These are phyloP conservation scores for Ctenochaetus hawaiiensis DNA, from an alignment of 2,797 vertebrate species.

Conservation along the genomic window DNA sequence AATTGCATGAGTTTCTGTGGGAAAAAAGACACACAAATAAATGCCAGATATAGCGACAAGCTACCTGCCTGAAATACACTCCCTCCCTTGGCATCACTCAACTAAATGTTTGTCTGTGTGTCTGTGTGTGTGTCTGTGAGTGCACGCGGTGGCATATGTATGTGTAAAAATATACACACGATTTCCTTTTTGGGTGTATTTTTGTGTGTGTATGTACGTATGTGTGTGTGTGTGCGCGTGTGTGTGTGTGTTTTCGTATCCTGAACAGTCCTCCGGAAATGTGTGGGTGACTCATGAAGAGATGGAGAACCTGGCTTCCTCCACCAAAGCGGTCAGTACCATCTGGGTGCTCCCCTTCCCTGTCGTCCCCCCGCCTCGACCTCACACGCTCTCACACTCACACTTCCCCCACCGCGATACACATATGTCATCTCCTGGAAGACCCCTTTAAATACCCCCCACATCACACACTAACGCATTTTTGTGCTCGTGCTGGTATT, in stretches of 20 bases:
- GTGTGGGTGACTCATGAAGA: constrained; percentile 99
- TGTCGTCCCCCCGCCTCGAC: constrained; percentile 37
- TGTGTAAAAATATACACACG: constrained; percentile 34
- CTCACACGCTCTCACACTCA: constrained; percentile 70
- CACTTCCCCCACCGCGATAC: constrained; percentile 70
- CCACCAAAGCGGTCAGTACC: constrained; percentile 95
- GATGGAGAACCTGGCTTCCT: constrained; percentile 96
- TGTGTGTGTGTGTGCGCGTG: constrained; percentile 37
- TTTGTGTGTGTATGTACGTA: constrained; percentile 6
- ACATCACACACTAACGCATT: constrained; percentile 53
- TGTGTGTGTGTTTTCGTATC: constrained; percentile 72
- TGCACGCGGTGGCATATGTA: background rate
- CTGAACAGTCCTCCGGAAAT: constrained; percentile 94
- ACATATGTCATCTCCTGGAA: constrained; percentile 76
- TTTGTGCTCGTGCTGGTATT: constrained; percentile 42
- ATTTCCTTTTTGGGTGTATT: constrained; percentile 35
- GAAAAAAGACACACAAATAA: constrained; percentile 50
- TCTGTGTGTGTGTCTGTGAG: constrained; percentile 35
- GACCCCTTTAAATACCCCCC: constrained; percentile 44
- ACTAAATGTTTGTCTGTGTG: constrained; percentile 69
- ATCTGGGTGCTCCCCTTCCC: constrained; percentile 81
- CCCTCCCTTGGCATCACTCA: constrained; percentile 76
- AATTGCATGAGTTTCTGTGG: constrained; percentile 63
- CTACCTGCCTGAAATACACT: constrained; percentile 78
- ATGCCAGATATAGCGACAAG: constrained; percentile 60